Percentiles rank a stretch among this genome's conserved stretches.
phyloP scores from a whole-genome alignment of 2,113 vertebrate genomes.

The Chionodraco myersi region DNA sequence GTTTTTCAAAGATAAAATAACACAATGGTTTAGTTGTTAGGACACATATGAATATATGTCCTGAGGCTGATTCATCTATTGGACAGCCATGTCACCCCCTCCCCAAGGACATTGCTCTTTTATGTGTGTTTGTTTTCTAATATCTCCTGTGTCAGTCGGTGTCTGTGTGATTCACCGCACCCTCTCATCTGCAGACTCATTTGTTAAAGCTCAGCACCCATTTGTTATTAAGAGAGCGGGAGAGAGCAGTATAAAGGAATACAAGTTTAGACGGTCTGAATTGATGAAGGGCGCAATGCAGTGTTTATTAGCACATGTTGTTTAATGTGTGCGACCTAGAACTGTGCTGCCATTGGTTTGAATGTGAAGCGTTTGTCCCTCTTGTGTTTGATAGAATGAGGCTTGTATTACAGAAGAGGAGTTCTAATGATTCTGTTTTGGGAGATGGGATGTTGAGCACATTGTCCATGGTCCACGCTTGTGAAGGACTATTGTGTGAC shows the following conservation, averaged over 20 bases:
- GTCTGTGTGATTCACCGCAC: conserved; percentile 62
- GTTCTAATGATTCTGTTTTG: conserved; percentile 2
- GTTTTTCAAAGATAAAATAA: conserved; percentile 24
- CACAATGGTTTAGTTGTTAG: conserved; percentile 22
- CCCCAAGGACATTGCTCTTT: conserved; percentile 57
- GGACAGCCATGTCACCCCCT: conserved; percentile 46
- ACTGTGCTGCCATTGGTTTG: conserved; percentile 27
- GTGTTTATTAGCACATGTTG: conserved; percentile 59
- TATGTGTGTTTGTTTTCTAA: conserved; percentile 35
- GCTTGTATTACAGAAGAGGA: neutral
- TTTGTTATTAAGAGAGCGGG: conserved; percentile 50
- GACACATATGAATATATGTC: conserved; percentile 8
- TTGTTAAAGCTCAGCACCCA: conserved; percentile 48
- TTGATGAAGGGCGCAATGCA: conserved; percentile 50
- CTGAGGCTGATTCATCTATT: conserved; percentile 54
- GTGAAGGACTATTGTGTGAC: neutral
- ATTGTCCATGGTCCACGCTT: neutral
- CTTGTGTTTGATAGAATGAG: conserved; percentile 3
- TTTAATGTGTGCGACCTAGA: conserved; percentile 22
- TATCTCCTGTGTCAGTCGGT: conserved; percentile 40
- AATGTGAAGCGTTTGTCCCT: conserved; percentile 29
- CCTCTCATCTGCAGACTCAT: conserved; percentile 62
- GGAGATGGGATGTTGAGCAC: neutral
- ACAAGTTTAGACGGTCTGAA: conserved; percentile 28
- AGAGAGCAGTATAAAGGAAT: conserved; percentile 32